A percentile compares a stretch with the other conserved stretches of the same genome.
phyloP scores from a whole-genome alignment of 2,113 vertebrate species.

The Tachysurus vachellii region DNA sequence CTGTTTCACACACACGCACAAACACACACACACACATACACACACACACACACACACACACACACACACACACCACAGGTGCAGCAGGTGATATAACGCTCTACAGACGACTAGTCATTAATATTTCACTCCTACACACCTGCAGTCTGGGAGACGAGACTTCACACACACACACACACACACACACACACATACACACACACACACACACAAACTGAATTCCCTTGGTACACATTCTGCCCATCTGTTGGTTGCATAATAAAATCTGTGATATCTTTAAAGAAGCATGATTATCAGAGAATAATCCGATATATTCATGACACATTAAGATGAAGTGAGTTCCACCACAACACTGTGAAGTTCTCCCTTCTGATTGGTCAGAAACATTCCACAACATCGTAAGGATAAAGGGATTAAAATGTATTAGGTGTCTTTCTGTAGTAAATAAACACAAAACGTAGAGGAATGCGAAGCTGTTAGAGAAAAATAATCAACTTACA shows the following conservation, averaged over 20 bases:
- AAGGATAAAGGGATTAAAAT: neutral
- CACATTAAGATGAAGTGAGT: neutral
- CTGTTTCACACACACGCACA: too few species aligned
- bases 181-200: conserved; percentile 10
- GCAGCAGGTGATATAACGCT: conserved; percentile 27
- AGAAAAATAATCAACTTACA: neutral
- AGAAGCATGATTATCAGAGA: neutral
- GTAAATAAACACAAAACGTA: neutral
- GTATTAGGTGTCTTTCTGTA: neutral
- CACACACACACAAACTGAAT: conserved; percentile 24
- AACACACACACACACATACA: too few species aligned
- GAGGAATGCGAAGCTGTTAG: neutral
- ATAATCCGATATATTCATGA: neutral
- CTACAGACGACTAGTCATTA: conserved; percentile 34
- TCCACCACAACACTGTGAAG: neutral
- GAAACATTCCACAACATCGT: neutral
- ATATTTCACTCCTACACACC: conserved; percentile 39
- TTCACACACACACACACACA: neutral
- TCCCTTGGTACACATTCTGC: conserved; percentile 7
- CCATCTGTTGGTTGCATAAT: conserved; percentile 30
- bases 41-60: neutral
- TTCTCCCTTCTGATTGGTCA: neutral
- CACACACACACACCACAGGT: conserved; percentile 19
- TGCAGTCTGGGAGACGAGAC: conserved; percentile 22
- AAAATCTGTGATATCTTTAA: conserved; percentile 15